Evolutionary conservation across 1,140 invertebrate genomes (phyloP).

Genomic region (Meloidogyne exigua): DNA sequence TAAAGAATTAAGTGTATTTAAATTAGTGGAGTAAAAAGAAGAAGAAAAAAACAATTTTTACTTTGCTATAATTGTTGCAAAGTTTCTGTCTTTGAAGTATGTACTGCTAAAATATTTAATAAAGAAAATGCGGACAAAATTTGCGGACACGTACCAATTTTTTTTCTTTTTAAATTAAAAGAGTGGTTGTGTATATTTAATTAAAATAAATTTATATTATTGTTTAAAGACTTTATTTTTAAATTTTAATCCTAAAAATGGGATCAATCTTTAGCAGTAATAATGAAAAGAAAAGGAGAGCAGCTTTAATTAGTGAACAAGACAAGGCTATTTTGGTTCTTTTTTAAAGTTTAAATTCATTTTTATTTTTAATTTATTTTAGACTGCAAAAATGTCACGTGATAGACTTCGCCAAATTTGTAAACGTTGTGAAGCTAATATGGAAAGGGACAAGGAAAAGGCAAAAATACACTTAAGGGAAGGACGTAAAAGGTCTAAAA

Average conservation of each 20-base stretch:
- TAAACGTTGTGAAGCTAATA: constrained; percentile 38
- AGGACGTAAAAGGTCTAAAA: constrained; percentile 42
- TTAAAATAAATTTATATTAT: background rate
- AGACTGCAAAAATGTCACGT: constrained; percentile 41
- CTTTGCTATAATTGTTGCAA: too few species aligned
- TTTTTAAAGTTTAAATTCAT: constrained; percentile 7
- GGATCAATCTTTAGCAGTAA: constrained; percentile 16
- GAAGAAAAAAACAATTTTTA: too few species aligned
- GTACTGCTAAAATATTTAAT: too few species aligned
- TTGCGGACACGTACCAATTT: too few species aligned
- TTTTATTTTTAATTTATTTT: constrained; percentile 7
- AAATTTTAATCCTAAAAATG: constrained; percentile 1
- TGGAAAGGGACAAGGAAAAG: constrained; percentile 36
- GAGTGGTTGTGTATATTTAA: too few species aligned
- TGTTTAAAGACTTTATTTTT: background rate
- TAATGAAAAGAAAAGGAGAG: constrained; percentile 4
- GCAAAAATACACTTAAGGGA: constrained; percentile 33
- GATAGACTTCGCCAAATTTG: constrained; percentile 37
- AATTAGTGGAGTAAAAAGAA: too few species aligned
- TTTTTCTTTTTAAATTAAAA: background rate
- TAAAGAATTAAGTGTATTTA: too few species aligned
- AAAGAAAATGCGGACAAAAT: too few species aligned
- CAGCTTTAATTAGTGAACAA: constrained; percentile 28
- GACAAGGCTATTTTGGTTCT: constrained; percentile 38
- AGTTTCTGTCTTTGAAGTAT: too few species aligned